Evolutionary conservation across 92 coral and sea anemone species (phyloP).

Genomic region (Diadumene lineata): DNA sequence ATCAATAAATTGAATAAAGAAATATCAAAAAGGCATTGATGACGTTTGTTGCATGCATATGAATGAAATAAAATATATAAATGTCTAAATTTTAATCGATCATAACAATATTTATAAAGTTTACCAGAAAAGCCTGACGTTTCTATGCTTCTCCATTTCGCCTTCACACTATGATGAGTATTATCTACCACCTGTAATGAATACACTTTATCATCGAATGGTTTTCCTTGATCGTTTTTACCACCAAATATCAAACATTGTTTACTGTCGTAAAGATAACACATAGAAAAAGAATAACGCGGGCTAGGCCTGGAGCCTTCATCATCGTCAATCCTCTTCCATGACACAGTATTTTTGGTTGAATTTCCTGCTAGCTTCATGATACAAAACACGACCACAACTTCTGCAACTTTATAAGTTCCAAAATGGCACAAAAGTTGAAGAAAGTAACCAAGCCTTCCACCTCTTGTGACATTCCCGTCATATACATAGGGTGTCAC

Average conservation of each 20-base stretch:
- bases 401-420: too few relatives aligned
- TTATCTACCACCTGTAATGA: background rate
- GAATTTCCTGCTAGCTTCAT: conserved; percentile 4
- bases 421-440: too few relatives aligned
- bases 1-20: too few relatives aligned
- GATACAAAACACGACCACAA: background rate
- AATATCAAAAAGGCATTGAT: too few relatives aligned
- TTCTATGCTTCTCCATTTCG: conserved; percentile 17
- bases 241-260: conserved; percentile 27
- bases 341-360: conserved; percentile 1
- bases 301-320: conserved; percentile 11
- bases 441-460: background rate
- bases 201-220: conserved; percentile 22
- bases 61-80: too few relatives aligned
- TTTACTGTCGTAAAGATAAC: conserved; percentile 24
- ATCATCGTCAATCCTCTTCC: conserved; percentile 3
- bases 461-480: too few relatives aligned
- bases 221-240: background rate
- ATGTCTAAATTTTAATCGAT: background rate
- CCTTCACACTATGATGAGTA: background rate
- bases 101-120: background rate
- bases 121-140: conserved; percentile 23
- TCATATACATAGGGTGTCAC: too few relatives aligned
- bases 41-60: too few relatives aligned
- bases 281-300: conserved; percentile 22